Base-by-base conservation (phyloP, 2,888 invertebrate genomes). In the Neoascia interrupta region DNA sequence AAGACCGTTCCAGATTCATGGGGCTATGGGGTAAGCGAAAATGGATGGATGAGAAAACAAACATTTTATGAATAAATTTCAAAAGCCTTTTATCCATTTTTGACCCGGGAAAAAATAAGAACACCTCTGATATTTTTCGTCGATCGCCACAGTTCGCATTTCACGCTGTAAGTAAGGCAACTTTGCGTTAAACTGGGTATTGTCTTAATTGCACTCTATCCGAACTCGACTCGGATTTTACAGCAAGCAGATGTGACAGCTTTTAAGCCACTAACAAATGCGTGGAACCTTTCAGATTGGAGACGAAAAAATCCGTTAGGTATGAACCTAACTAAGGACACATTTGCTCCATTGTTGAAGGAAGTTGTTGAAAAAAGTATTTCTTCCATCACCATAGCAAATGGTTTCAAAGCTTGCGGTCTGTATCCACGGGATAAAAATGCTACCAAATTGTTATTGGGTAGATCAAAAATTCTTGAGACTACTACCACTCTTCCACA, bases 11-110 rank as follows among this genome's bases (percentile, higher is more conserved):
- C 60, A 13, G 45, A 45, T 21, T 13, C 16, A 2, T 36, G 37
- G 47, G 36, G 61, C 6, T 21, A 19, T 8, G 34, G 36, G 10
- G 36, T 47, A 21, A 61, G 47, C 13, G 61, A 61, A 36, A 61
- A 49, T 18, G 49, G 61, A 18, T 61, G 49, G 49, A 49, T 61
- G 49, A 61, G 23, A 13, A 53, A 58, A n/a, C 28, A 58, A 43
- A 11, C 11, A 34, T 58, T 58, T 21, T 31, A 58, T 4, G 43
- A 43, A 16, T 75, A 39, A 5, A 63, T 51, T 28, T 63, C 51
- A 4, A 63, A 63, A 51, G 39, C 28, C 6, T 18, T 39, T 36
- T n/a, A 56, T 16, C 56, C 56, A 15, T 28, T 18, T 41, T 37
- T 63, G 31, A 28, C 23, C 0, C 8, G 10, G 19, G 19, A 16